Percentiles rank a stretch among this genome's conserved stretches.
Conservation (phyloP, 2,888 invertebrate genomes). For the Plusia festucae region DNA sequence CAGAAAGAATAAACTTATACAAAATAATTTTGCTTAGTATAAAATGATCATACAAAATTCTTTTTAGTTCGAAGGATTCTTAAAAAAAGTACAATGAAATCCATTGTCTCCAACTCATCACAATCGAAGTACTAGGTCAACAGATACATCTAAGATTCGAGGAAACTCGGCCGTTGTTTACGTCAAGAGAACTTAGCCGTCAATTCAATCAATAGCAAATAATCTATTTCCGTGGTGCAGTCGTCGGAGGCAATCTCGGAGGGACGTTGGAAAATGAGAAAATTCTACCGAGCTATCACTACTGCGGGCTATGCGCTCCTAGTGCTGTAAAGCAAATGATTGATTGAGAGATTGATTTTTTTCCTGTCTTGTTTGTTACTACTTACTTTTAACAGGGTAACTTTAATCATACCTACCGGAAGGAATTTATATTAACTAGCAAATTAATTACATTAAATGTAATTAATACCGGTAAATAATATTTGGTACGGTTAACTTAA, state of each 20-base stretch:
- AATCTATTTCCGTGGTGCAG: slow-evolving; percentile 79
- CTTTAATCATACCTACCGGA: too few relatives aligned
- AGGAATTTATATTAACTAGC: too few relatives aligned
- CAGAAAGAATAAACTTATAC: too few relatives aligned
- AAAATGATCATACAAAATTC: too few relatives aligned
- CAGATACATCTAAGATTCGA: slow-evolving; percentile 53
- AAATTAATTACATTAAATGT: too few relatives aligned
- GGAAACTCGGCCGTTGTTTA: slow-evolving; percentile 67
- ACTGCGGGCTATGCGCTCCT: slow-evolving; percentile 61
- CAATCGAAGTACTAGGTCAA: slow-evolving; percentile 42
- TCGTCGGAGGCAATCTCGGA: slow-evolving; percentile 72
- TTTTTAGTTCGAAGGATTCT: too few relatives aligned
- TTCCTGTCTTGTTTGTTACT: too few relatives aligned
- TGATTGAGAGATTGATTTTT: slow-evolving; percentile 31
- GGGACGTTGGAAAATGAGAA: slow-evolving; percentile 73
- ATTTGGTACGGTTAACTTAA: too few relatives aligned
- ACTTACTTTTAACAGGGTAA: not conserved
- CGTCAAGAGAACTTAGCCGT: slow-evolving; percentile 66
- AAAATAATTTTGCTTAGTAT: too few relatives aligned
- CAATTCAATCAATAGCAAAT: slow-evolving; percentile 81
- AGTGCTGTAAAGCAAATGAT: slow-evolving; percentile 52
- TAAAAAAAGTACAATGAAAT: not conserved
- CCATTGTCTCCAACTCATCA: slow-evolving; percentile 12
- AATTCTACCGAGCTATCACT: slow-evolving; percentile 66
- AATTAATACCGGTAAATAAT: too few relatives aligned